Evolutionary conservation across 2,797 vertebrate species (phyloP).

Genomic region (Onychomys torridus): DNA sequence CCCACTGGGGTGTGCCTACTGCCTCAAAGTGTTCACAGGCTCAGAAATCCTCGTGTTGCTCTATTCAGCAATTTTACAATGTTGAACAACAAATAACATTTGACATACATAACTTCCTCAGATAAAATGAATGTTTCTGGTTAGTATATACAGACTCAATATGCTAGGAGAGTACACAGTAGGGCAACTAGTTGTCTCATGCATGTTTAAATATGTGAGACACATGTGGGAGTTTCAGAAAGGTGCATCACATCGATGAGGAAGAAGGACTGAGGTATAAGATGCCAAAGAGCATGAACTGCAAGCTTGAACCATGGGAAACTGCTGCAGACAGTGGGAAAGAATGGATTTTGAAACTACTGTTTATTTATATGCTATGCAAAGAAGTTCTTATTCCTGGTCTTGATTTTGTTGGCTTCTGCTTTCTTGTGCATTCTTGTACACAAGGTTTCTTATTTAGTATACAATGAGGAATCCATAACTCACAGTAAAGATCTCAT

Average conservation of each 20-base stretch:
- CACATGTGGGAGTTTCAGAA: not conserved
- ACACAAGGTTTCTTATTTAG: not conserved
- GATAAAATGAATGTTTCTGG: not conserved
- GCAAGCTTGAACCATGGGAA: not conserved
- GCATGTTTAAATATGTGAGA: not conserved
- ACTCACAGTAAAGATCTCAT: not conserved
- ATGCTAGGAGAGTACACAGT: not conserved
- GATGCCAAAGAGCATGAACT: not conserved
- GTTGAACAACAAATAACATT: not conserved
- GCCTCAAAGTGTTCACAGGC: not conserved
- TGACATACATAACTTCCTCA: not conserved
- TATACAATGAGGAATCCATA: not conserved
- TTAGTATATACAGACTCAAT: not conserved
- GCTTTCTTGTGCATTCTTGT: constrained; percentile 47
- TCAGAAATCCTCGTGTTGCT: not conserved
- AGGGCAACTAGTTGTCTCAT: not conserved
- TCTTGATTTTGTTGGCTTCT: constrained; percentile 12
- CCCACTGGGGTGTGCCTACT: too few species aligned
- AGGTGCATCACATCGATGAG: not conserved
- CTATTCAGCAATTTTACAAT: not conserved
- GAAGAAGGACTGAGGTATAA: not conserved
- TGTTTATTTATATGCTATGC: not conserved
- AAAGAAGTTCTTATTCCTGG: not conserved
- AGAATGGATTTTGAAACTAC: not conserved
- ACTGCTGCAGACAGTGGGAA: not conserved